Conservation (phyloP, 2,113 vertebrate species). For the Sporophila hypoxantha region DNA sequence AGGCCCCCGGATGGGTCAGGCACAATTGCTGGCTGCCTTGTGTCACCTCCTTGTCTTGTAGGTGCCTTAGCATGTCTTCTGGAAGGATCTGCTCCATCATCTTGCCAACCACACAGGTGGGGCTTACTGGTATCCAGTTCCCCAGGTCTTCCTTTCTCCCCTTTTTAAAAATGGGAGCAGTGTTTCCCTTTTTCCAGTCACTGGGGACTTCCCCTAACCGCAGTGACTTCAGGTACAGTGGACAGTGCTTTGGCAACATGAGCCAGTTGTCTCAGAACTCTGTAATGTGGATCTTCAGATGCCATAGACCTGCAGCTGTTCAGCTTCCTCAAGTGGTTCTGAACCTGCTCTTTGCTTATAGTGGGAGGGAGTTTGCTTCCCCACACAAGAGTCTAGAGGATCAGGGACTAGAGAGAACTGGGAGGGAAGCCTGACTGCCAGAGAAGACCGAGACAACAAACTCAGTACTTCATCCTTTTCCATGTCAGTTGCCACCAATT, state of each 20-base stretch:
- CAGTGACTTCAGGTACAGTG: neutral
- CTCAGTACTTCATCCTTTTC: neutral
- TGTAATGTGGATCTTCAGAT: neutral
- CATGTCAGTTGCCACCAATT: neutral
- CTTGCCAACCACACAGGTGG: neutral
- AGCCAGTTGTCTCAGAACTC: neutral
- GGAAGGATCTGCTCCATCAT: neutral
- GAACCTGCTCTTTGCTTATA: neutral
- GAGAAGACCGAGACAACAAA: neutral
- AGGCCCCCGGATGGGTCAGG: neutral
- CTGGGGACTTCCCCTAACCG: accelerated
- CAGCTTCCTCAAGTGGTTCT: neutral
- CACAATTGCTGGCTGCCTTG: accelerated
- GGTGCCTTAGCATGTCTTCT: neutral
- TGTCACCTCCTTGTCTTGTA: neutral
- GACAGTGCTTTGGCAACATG: neutral
- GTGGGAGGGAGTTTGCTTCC: neutral
- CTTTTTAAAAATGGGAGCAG: neutral
- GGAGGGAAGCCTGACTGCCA: neutral
- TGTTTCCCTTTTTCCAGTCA: neutral
- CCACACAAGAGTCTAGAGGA: accelerated
- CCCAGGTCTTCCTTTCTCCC: neutral
- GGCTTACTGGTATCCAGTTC: neutral
- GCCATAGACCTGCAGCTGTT: neutral
- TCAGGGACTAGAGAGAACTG: neutral